These are phyloP conservation scores for Sebastolobus altivelis DNA, from an alignment of 2,797 vertebrate species.

Conservation along the genomic window DNA sequence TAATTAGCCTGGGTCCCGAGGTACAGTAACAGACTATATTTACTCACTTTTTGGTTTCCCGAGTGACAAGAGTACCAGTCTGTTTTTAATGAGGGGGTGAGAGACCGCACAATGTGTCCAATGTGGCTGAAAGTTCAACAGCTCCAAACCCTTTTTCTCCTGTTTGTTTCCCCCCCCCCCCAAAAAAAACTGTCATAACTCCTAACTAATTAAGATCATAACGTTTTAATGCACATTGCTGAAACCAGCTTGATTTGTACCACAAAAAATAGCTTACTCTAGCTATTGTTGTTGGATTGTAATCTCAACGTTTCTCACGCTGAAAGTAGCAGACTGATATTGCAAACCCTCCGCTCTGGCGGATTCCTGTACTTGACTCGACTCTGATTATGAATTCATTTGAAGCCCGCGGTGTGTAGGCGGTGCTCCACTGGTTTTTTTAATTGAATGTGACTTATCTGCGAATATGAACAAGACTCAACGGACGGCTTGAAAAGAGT, in stretches of 20 bases:
- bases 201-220: slow-evolving; percentile 13
- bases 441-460: slow-evolving; percentile 62
- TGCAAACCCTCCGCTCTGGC: slow-evolving; percentile 2
- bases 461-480: slow-evolving; percentile 27
- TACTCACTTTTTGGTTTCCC: slow-evolving; percentile 40
- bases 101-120: slow-evolving; percentile 31
- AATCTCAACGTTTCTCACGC: not conserved
- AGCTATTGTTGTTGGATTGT: not conserved
- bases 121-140: slow-evolving; percentile 23
- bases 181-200: not conserved
- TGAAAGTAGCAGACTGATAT: slow-evolving; percentile 9
- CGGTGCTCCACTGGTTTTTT: slow-evolving; percentile 34
- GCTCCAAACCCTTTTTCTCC: slow-evolving; percentile 6
- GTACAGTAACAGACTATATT: slow-evolving; percentile 46
- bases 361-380: slow-evolving; percentile 28
- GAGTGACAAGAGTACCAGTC: slow-evolving; percentile 36
- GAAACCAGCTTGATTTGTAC: slow-evolving; percentile 1
- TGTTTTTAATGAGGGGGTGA: slow-evolving; percentile 63
- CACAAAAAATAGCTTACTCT: not conserved
- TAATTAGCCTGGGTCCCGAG: slow-evolving; percentile 60
- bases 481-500: slow-evolving; percentile 33
- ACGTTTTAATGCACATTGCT: slow-evolving; percentile 4
- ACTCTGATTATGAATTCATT: slow-evolving; percentile 44
- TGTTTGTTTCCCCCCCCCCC: not conserved
- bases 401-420: slow-evolving; percentile 37